Base-by-base conservation (phyloP, 2,113 vertebrate species). In the Phyllostomus hastatus region DNA sequence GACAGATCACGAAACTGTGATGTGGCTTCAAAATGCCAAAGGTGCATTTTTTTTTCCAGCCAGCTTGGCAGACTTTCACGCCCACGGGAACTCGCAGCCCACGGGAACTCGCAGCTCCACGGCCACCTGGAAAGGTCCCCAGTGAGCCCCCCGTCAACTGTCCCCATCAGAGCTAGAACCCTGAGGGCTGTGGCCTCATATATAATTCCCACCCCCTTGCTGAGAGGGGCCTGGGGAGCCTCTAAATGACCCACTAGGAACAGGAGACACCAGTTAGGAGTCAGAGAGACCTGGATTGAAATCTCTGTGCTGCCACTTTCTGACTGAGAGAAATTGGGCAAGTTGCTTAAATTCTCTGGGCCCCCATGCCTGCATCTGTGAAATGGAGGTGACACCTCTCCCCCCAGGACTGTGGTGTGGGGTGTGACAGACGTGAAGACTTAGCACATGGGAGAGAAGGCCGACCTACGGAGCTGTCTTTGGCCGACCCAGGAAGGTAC, bases 1-100 rank as follows among this genome's bases (percentile, higher is more conserved):
- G 72, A 82, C 84, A 92, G 90, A 90, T 95, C 84, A 59, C n/a
- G 50, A 75, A 96, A 73, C 90, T 66, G 35, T 43, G 48, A 70
- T 19, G 16, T 82, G 67, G 43, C 43, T 85, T 93, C 66, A 84
- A 76, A 97, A 89, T 80, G 59, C 41, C 92, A 76, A 35, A 95
- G 35, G 48, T 54, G 4, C 89, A 35, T 46, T 66, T 59, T 79
- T 69, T 78, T 50, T 35, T 12, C 64, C 31, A 41, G 66, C 64
- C 35, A 20, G 12, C 67, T 79, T 19, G 0, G 64, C 33, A 57
- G 61, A 72, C 57, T 31, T 88, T 87, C 61, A 33, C 3, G 7
- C 59, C 41, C 69, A 1, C 6, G 33, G 93, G 79, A 81, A 48
- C 31, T 38, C 48, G 1, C 14, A 4, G 3, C 31, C 38, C 50